Percentiles rank a stretch among this genome's conserved stretches.
Evolutionary conservation across 2,113 vertebrate genomes (phyloP).

Genomic region (Gallinago media): DNA sequence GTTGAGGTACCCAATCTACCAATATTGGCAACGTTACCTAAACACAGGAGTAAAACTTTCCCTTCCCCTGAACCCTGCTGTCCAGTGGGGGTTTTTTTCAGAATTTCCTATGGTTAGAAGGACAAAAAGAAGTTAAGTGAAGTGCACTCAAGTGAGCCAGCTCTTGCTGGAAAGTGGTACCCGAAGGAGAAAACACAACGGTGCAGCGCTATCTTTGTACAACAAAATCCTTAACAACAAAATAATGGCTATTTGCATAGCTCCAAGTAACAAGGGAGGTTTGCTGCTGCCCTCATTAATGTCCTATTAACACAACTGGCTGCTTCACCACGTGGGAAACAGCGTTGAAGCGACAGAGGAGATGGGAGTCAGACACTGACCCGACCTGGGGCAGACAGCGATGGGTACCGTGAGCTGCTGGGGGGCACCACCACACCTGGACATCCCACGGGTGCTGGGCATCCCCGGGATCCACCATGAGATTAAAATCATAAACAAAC

Average conservation of each 20-base stretch:
- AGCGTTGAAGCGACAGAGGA: fast-evolving
- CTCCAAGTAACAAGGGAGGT: neutral
- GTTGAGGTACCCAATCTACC: fast-evolving
- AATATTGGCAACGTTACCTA: fast-evolving
- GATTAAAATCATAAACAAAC: neutral
- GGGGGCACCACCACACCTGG: fast-evolving
- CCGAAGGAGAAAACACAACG: neutral
- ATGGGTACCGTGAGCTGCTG: fast-evolving
- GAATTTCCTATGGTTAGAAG: neutral
- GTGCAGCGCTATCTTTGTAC: neutral
- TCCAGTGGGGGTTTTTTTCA: fast-evolving
- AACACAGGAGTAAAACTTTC: neutral
- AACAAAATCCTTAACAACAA: neutral
- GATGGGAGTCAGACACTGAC: fast-evolving
- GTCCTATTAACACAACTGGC: neutral
- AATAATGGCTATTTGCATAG: neutral
- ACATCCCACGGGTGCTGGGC: fast-evolving
- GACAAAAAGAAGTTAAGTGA: neutral
- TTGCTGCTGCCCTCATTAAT: neutral
- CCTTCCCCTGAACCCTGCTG: fast-evolving
- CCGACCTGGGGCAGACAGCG: fast-evolving
- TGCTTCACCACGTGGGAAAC: neutral
- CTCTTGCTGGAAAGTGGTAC: neutral
- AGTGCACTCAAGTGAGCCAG: neutral
- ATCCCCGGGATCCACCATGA: fast-evolving